Evolutionary conservation across 2,113 vertebrate species (phyloP).

Genomic region (Tinamus guttatus): DNA sequence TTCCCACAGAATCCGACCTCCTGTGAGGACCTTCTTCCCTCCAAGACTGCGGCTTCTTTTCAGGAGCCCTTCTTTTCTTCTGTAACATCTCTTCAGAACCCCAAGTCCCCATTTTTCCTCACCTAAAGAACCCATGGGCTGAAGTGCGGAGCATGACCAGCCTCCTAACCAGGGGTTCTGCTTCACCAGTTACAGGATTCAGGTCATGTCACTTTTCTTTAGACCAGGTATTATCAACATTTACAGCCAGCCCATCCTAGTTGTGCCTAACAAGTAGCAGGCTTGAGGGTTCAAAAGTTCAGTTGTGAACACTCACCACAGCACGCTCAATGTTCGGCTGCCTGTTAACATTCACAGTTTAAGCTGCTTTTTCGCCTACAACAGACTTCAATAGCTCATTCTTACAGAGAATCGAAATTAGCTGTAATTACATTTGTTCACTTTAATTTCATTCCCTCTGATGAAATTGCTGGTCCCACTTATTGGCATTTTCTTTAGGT

Average conservation of each 20-base stretch:
- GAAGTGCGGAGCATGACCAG: neutral
- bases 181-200: neutral
- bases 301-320: neutral
- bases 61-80: neutral
- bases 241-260: neutral
- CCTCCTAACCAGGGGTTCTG: neutral
- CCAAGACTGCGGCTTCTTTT: neutral
- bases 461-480: neutral
- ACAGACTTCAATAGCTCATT: neutral
- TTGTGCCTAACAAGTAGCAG: neutral
- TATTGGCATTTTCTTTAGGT: constrained; percentile 12
- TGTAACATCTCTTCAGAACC: neutral
- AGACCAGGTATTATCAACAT: neutral
- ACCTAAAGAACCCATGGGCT: neutral
- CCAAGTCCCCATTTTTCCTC: fast-evolving
- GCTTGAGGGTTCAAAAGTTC: neutral
- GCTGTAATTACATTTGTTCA: constrained; percentile 1
- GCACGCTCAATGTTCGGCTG: neutral
- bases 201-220: neutral
- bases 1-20: neutral
- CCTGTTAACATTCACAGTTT: neutral
- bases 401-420: constrained; percentile 25
- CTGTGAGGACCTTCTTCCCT: neutral
- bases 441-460: constrained; percentile 13
- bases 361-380: neutral